Evolutionary conservation across 2,888 invertebrate species (phyloP), one percentile per base, ranked within the genome.

Genomic region (Chalcosyrphus nemorum): DNA sequence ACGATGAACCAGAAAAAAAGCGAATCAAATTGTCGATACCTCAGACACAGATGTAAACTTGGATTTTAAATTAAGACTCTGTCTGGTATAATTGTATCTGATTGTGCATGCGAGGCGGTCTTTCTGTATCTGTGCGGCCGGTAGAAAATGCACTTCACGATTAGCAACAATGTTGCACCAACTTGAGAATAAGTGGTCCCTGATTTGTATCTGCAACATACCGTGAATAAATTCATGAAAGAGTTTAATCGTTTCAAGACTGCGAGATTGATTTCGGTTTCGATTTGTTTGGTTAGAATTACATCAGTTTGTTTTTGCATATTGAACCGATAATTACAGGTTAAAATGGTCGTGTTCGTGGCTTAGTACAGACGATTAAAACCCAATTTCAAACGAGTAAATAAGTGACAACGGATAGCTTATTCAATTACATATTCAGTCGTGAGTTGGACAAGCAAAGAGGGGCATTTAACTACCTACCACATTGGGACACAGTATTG

Each of bases 231-330:
- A 75, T 68, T 75, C 68, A 75, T 65, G 50, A 63, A 15, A 24
- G 24, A 66, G 52, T 61, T 54, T 80, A 80, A 80, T 74, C 65
- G 80, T 43, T 74, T 80, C 80, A 80, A 61, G 80, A 74, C 80
- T 66, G 57, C 19, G 45, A 66, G 74, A 80, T 80, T 74, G 80
- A 74, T 80, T 66, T 66, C 59, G 29, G 32, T 13, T 57, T 74
- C 43, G 29, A 17, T n/a, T 59, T 74, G 45, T 47, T 52, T 45
- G 45, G 59, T 52, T n/a, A 4, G 27, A 35, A 13, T 59, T 43
- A 0, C 9, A 15, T 21, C 24, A 17, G 17, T 29, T 13, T 66
- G 11, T 41, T 43, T 29, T 21, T 50, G 15, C n/a, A 24, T 45
- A 52, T 61, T 29, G 21, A 21, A 13, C 21, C 9, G 29, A 59